Evolutionary conservation across 1,140 invertebrate genomes (phyloP).

Genomic region (Drosophila malerkotliana): DNA sequence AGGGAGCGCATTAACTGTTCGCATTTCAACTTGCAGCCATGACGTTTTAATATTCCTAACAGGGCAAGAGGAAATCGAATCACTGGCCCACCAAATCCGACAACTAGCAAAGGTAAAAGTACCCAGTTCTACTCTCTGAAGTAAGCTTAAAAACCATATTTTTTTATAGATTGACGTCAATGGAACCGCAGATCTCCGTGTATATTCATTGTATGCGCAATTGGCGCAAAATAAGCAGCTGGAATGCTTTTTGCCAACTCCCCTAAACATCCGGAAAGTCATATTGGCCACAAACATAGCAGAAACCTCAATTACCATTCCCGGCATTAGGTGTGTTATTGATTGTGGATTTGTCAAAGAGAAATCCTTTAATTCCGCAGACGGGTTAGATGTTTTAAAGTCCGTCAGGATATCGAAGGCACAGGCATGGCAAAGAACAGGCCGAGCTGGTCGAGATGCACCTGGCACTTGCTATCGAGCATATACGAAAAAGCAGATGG

Average conservation of each 20-base stretch:
- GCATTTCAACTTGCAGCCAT: conserved; percentile 85
- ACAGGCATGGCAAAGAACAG: conserved; percentile 95
- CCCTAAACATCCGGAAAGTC: conserved; percentile 91
- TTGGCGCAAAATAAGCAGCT: conserved; percentile 91
- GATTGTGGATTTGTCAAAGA: conserved; percentile 97
- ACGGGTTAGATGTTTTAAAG: conserved; percentile 93
- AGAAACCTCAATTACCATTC: conserved; percentile 98
- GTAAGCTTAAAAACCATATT: neutral
- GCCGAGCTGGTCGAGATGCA: conserved; percentile 94
- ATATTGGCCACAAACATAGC: conserved; percentile 99
- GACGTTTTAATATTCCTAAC: conserved; percentile 99
- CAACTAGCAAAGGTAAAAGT: conserved; percentile 88
- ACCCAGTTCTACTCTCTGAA: neutral
- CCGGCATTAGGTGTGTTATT: conserved; percentile 96
- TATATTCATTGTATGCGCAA: conserved; percentile 93
- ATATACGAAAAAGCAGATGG: conserved; percentile 87
- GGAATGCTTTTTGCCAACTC: conserved; percentile 89
- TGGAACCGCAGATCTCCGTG: conserved; percentile 85
- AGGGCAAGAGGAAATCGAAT: conserved; percentile 99
- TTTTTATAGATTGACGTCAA: conserved; percentile 35
- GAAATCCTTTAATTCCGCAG: conserved; percentile 91
- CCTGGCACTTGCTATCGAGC: conserved; percentile 93
- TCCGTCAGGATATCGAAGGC: conserved; percentile 94
- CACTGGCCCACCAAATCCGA: conserved; percentile 90
- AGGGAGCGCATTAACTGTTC: conserved; percentile 1